Evolutionary conservation across 1,140 invertebrate species (phyloP).

Genomic region (Dendrolimus kikuchii): DNA sequence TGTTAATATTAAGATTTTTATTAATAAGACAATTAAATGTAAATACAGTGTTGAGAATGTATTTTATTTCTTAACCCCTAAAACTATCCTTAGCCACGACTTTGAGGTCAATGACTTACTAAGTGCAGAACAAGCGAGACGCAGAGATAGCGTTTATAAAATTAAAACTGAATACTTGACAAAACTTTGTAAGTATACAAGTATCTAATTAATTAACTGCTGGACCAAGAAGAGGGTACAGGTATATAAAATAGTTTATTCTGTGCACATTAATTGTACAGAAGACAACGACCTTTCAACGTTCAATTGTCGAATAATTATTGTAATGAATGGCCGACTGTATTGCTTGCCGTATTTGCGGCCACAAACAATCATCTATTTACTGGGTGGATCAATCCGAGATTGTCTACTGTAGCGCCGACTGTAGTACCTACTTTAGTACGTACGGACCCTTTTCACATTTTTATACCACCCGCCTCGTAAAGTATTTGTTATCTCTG

Average conservation of each 20-base stretch:
- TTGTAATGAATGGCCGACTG: constrained; percentile 46
- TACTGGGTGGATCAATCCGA: constrained; percentile 42
- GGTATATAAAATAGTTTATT: no score
- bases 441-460: constrained; percentile 49
- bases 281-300: constrained; percentile 42
- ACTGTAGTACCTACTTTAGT: constrained; percentile 31
- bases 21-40: constrained; percentile 45
- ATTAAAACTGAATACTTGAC: no score
- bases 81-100: neutral
- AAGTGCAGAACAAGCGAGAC: no score
- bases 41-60: constrained; percentile 25
- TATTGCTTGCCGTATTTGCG: constrained; percentile 13
- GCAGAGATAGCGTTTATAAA: no score
- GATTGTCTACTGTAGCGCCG: constrained; percentile 25
- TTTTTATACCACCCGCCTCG: constrained; percentile 44
- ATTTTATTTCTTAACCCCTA: constrained; percentile 7
- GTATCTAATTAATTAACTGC: no score
- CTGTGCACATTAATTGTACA: no score
- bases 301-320: constrained; percentile 45
- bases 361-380: constrained; percentile 45
- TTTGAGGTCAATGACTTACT: no score
- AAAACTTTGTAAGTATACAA: no score
- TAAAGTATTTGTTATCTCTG: constrained; percentile 15
- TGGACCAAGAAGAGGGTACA: no score
- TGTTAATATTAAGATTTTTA: constrained; percentile 17